phyloP scores from a whole-genome alignment of 2,888 invertebrate species.

The Eudemis profundana region DNA sequence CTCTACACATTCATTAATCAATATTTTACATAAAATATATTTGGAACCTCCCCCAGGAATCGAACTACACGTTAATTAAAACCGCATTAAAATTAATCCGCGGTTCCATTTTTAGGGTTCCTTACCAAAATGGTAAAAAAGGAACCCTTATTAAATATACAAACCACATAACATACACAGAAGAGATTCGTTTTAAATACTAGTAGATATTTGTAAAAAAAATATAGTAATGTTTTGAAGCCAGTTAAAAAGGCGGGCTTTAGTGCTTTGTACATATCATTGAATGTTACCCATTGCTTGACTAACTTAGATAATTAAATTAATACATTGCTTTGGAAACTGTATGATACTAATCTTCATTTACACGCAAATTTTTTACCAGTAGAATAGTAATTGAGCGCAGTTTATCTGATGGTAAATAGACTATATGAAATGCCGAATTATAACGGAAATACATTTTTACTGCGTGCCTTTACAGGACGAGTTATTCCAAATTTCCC shows the following conservation, averaged over 20 bases:
- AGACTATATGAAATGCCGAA: not conserved
- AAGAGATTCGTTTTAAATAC: not conserved
- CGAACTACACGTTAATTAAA: not conserved
- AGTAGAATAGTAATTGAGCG: not conserved
- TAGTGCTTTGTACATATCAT: not conserved
- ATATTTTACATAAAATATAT: not conserved
- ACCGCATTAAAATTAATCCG: too few relatives aligned
- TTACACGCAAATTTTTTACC: constrained; percentile 19
- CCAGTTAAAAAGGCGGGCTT: too few relatives aligned
- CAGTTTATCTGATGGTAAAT: not conserved
- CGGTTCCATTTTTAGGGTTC: too few relatives aligned
- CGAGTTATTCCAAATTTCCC: not conserved
- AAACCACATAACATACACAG: too few relatives aligned
- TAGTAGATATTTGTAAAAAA: too few relatives aligned
- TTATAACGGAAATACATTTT: not conserved
- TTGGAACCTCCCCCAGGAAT: not conserved
- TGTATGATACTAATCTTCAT: constrained; percentile 12
- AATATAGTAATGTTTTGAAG: too few relatives aligned
- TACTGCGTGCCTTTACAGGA: not conserved
- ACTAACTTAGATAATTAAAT: constrained; percentile 14
- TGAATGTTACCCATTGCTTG: not conserved
- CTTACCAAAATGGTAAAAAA: too few relatives aligned
- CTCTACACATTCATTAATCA: too few relatives aligned
- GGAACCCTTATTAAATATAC: too few relatives aligned
- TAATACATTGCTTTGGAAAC: constrained; percentile 13